Base-by-base conservation (phyloP, 2,888 invertebrate species). In the Aricia artaxerxes region DNA sequence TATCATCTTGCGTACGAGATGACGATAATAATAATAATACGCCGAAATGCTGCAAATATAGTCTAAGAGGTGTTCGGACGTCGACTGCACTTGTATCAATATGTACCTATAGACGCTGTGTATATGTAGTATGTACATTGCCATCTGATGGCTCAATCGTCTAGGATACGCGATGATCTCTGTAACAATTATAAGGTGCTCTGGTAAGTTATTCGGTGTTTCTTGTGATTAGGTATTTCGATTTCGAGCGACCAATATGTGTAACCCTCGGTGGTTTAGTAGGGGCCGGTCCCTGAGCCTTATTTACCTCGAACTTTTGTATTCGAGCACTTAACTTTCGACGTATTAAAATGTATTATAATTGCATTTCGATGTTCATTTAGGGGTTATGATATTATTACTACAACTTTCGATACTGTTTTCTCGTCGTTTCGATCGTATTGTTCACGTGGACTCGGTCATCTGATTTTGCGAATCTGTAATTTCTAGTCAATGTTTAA, bases 111-210 rank as follows among this genome's bases (percentile, higher is more conserved):
- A 87, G 83, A 86, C 88, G 86, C 86, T 92, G 91, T 92, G 91
- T 92, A 92, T 24, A 24, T 24, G 24, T 35, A 35, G 2, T 90
- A 87, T 91, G 92, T 91, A 92, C 88, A 90, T 88, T 87, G 93
- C 91, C 93, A 93, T 94, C 86, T 88, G 90, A 94, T 94, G 94
- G 92, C 89, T 88, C 86, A 87, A 87, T 89, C 90, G 89, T 89
- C 88, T 89, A 86, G 87, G 44, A 73, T 90, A 86, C 89, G 90
- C 89, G 89, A 91, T 93, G 94, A 94, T 94, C 93, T 94, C 94
- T 94, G 64, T 69, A 69, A 94, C 94, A 93, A 94, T 94, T 94
- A 92, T 93, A 93, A 94, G 94, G 94, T 95, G 94, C 95, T 95
- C 94, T 93, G 91, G 92, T 88, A 90, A 90, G 31, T 91, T 91